These are phyloP conservation scores for Anastrepha ludens DNA, from an alignment of 1,140 invertebrate species.

Conservation along the genomic window DNA sequence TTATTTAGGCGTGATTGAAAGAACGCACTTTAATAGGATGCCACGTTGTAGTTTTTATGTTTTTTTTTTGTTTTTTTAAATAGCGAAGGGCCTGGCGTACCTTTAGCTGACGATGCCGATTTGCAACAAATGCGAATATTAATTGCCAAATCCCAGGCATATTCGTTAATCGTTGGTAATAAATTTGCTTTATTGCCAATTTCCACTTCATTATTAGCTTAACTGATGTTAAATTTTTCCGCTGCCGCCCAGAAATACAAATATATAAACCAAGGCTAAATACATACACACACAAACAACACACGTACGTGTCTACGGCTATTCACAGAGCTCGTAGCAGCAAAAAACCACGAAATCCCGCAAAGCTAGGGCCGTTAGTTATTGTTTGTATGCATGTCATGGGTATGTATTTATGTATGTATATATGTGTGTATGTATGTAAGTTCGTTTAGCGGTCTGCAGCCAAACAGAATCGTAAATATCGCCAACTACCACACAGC, in stretches of 20 bases:
- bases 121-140: conserved; percentile 45
- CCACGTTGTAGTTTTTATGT: background rate
- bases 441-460: background rate
- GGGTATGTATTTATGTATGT: background rate
- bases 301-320: background rate
- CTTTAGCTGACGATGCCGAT: conserved; percentile 44
- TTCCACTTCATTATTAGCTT: conserved; percentile 52
- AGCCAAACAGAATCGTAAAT: conserved; percentile 46
- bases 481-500: conserved; percentile 8
- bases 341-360: conserved; percentile 1
- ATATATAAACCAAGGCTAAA: background rate
- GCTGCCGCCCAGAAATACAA: background rate
- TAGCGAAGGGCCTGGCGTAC: background rate
- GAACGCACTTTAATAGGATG: background rate
- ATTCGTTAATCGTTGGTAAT: conserved; percentile 51
- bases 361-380: background rate
- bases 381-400: background rate
- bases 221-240: conserved; percentile 51
- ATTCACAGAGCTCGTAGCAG: background rate
- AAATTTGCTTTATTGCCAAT: conserved; percentile 51
- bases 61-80: background rate
- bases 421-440: background rate
- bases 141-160: conserved; percentile 52
- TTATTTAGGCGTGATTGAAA: too few species aligned
- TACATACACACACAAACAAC: background rate